Evolutionary conservation across 2,797 vertebrate species (phyloP).

Genomic region (Siniperca undulata): DNA sequence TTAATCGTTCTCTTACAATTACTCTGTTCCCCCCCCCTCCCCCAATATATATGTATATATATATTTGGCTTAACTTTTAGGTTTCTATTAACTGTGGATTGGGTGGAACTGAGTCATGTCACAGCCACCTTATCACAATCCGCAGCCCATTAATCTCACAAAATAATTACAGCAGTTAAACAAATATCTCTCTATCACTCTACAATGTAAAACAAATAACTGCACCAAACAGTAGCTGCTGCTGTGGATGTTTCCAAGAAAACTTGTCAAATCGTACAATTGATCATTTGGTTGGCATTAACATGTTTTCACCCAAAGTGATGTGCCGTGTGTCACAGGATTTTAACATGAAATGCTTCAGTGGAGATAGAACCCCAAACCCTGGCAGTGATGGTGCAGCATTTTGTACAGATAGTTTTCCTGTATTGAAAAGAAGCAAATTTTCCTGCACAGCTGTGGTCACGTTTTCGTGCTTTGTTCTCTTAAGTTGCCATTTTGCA

Average conservation of each 20-base stretch:
- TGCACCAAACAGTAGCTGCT: background rate
- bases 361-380: background rate
- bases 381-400: background rate
- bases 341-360: background rate
- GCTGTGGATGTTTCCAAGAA: background rate
- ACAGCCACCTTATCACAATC: constrained; percentile 20
- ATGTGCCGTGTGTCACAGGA: background rate
- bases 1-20: background rate
- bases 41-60: no score
- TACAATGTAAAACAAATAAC: constrained; percentile 18
- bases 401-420: background rate
- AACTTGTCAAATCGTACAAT: background rate
- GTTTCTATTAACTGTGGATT: background rate
- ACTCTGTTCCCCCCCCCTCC: background rate
- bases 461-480: background rate
- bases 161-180: constrained; percentile 34
- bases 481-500: background rate
- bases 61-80: no score
- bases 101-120: background rate
- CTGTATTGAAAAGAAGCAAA: background rate
- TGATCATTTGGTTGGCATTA: background rate
- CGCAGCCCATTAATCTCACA: constrained; percentile 15
- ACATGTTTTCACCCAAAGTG: background rate
- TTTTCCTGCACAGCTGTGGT: background rate
- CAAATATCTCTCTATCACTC: background rate